phyloP scores from a whole-genome alignment of 2,113 vertebrate species.

The Oreochromis niloticus region DNA sequence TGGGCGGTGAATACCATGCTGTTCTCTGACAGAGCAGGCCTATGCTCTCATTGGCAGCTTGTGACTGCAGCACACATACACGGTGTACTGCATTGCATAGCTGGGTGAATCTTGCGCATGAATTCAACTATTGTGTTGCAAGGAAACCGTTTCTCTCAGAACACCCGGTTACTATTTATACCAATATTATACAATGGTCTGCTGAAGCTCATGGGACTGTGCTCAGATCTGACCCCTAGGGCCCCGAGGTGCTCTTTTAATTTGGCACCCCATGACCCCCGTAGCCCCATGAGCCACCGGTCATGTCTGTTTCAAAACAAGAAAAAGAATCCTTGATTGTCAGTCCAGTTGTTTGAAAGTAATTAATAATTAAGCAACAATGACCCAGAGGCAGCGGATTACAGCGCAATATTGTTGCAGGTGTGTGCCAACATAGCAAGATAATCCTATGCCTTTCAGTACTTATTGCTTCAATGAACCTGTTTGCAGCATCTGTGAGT shows the following conservation, averaged over 20 bases:
- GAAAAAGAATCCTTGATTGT: neutral
- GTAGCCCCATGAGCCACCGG: neutral
- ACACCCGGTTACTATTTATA: conserved; percentile 66
- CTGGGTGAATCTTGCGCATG: conserved; percentile 55
- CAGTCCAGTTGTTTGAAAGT: conserved; percentile 8
- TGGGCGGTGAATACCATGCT: conserved; percentile 58
- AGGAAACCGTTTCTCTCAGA: conserved; percentile 60
- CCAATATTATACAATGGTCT: conserved; percentile 7
- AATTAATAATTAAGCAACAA: conserved; percentile 45
- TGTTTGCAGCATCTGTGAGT: conserved; percentile 51
- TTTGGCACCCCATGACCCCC: conserved; percentile 39
- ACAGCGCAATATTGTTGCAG: conserved; percentile 57
- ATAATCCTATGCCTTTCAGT: conserved; percentile 52
- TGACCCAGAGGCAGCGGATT: conserved; percentile 50
- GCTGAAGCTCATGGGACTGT: neutral
- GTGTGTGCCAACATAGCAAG: conserved; percentile 53
- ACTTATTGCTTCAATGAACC: conserved; percentile 48
- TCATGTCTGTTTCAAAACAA: conserved; percentile 1
- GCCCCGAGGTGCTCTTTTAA: conserved; percentile 15
- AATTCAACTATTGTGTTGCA: conserved; percentile 69
- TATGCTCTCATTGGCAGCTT: conserved; percentile 71
- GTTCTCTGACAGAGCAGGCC: conserved; percentile 65
- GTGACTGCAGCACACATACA: conserved; percentile 61
- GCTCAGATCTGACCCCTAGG: neutral
- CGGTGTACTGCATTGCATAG: conserved; percentile 35